Evolutionary conservation across 2,888 invertebrate species (phyloP).

Genomic region (Drosophila kokeensis): DNA sequence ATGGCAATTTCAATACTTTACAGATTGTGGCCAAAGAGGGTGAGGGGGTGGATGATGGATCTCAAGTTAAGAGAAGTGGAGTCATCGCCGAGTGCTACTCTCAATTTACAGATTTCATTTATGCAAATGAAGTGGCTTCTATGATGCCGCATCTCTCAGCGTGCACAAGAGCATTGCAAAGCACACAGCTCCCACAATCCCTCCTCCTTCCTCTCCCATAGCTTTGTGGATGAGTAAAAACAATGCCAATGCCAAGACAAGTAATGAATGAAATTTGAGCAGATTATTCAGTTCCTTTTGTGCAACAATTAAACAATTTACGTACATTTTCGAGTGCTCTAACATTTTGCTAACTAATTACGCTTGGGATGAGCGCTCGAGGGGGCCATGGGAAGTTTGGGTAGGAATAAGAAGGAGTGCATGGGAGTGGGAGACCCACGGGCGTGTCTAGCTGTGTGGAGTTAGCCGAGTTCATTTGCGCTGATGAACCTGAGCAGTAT

Average conservation of each 20-base stretch:
- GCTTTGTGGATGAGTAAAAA: conserved; percentile 5
- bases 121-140: conserved; percentile 80
- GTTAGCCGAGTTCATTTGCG: conserved; percentile 53
- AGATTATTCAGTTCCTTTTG: conserved; percentile 76
- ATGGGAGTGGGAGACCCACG: not conserved
- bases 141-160: conserved; percentile 51
- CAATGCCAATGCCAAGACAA: conserved; percentile 41
- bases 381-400: not conserved
- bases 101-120: conserved; percentile 78
- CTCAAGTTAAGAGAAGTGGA: not conserved
- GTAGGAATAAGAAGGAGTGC: too few species aligned
- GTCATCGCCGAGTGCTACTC: conserved; percentile 67
- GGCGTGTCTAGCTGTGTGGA: conserved; percentile 5
- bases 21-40: conserved; percentile 4
- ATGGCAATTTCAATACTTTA: conserved; percentile 46
- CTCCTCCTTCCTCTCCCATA: not conserved
- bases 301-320: conserved; percentile 79
- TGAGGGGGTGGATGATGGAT: not conserved
- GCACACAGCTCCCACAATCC: not conserved
- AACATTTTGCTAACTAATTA: conserved; percentile 78
- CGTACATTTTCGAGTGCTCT: conserved; percentile 65
- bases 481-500: conserved; percentile 57
- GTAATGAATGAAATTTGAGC: conserved; percentile 76
- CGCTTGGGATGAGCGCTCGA: conserved; percentile 33
- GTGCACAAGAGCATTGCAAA: conserved; percentile 24